Evolutionary conservation across 2,797 vertebrate species (phyloP).

Genomic region (Mus spretus): DNA sequence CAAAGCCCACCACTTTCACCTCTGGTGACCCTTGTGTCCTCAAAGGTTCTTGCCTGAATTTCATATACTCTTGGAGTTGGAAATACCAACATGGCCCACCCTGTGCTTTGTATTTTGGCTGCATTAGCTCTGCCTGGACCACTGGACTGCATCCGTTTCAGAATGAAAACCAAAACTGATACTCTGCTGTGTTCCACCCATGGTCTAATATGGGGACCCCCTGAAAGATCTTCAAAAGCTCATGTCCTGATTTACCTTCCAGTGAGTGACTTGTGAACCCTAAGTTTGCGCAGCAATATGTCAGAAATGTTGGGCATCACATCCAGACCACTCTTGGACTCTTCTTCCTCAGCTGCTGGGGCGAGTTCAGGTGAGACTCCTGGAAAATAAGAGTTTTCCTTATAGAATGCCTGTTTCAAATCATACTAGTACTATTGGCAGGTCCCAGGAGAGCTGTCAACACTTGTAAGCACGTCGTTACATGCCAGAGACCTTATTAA

Average conservation of each 20-base stretch:
- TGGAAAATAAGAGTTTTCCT: slow-evolving; percentile 80
- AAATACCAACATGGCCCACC: background rate
- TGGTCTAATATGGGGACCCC: background rate
- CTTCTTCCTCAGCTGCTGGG: slow-evolving; percentile 89
- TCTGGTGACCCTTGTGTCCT: background rate
- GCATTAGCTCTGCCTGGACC: background rate
- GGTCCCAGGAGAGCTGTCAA: slow-evolving; percentile 31
- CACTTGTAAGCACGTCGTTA: background rate
- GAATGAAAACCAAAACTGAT: slow-evolving; percentile 14
- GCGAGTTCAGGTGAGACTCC: slow-evolving; percentile 89
- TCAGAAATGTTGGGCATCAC: slow-evolving; percentile 98
- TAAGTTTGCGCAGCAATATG: slow-evolving; percentile 96
- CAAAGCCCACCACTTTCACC: background rate
- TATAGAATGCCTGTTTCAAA: slow-evolving; percentile 39
- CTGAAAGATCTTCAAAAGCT: background rate
- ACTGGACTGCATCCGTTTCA: slow-evolving; percentile 4
- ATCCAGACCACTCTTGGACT: slow-evolving; percentile 92
- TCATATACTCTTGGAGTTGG: background rate
- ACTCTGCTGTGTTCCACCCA: background rate
- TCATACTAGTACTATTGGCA: background rate
- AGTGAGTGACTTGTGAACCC: slow-evolving; percentile 94
- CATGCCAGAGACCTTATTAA: background rate
- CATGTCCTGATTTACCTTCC: slow-evolving; percentile 91
- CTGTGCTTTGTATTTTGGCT: slow-evolving; percentile 41
- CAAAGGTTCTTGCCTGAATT: background rate